Percentiles rank a stretch among this genome's conserved stretches.
These are phyloP conservation scores for Eutrigla gurnardus DNA, from an alignment of 2,797 vertebrate genomes.

Conservation along the genomic window DNA sequence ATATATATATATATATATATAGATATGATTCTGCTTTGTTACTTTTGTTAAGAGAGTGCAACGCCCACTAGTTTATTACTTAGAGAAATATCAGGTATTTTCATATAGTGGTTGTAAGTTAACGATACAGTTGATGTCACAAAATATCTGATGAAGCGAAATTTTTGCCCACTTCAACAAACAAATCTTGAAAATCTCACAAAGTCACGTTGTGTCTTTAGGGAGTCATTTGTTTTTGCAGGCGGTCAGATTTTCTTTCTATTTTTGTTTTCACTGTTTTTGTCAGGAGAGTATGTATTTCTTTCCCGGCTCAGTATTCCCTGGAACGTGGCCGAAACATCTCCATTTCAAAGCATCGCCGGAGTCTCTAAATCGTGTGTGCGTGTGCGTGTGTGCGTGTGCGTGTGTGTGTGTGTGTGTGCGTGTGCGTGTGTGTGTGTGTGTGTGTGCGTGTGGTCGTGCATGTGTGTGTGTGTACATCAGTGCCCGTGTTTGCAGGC, in stretches of 20 bases:
- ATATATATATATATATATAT: not conserved
- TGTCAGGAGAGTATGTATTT: conserved; percentile 34
- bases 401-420: not conserved
- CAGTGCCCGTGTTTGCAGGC: conserved; percentile 1
- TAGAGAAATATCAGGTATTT: conserved; percentile 13
- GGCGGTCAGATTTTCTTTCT: not conserved
- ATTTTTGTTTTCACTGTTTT: conserved; percentile 22
- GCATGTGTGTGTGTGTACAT: not conserved
- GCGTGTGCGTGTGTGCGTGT: not conserved
- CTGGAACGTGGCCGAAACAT: conserved; percentile 47
- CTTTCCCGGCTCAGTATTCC: conserved; percentile 41
- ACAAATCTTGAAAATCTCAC: not conserved
- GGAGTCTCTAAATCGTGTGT: conserved; percentile 16
- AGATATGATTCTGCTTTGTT: conserved; percentile 18
- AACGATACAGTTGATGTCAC: not conserved
- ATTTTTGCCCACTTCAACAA: conserved; percentile 2
- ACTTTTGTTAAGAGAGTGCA: not conserved
- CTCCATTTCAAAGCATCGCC: conserved; percentile 72
- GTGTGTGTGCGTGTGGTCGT: not conserved
- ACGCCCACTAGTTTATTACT: conserved; percentile 4
- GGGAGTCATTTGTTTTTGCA: conserved; percentile 10
- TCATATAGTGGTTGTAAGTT: not conserved
- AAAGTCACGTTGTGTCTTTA: conserved; percentile 31
- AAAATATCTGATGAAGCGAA: conserved; percentile 31
- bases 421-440: not conserved